Conservation (phyloP, 2,888 invertebrate genomes). For the Pegoplata infirma region DNA sequence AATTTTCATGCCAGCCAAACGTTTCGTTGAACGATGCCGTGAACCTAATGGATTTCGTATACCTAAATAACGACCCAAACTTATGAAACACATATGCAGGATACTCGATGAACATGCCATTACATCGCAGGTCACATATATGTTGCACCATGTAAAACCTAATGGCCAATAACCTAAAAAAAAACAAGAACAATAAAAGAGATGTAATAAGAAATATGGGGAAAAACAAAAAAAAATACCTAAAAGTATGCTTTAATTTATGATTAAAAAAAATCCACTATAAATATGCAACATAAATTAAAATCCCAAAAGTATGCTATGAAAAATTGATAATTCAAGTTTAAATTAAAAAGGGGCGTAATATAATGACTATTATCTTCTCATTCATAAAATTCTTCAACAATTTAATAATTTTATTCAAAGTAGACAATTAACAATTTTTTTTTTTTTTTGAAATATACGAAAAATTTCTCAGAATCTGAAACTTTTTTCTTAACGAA, state of each 20-base stretch:
- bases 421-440: no score
- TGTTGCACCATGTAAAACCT: conserved; percentile 94
- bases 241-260: conserved; percentile 18
- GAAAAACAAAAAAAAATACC: no score
- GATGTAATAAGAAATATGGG: conserved; percentile 6
- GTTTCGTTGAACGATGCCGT: conserved; percentile 89
- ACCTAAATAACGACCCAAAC: conserved; percentile 90
- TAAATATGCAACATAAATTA: background rate
- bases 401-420: no score
- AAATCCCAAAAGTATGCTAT: background rate
- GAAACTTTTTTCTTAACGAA: no score
- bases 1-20: conserved; percentile 91
- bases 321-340: no score
- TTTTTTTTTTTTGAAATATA: no score
- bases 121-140: conserved; percentile 97
- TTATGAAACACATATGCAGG: conserved; percentile 95
- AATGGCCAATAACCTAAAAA: conserved; percentile 94
- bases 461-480: no score
- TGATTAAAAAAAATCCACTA: background rate
- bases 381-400: no score
- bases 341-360: no score
- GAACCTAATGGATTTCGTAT: conserved; percentile 93
- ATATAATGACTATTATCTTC: no score
- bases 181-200: conserved; percentile 57
- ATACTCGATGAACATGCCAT: conserved; percentile 96